Conservation (phyloP, 2,888 invertebrate genomes). For the Lathronympha strigana region DNA sequence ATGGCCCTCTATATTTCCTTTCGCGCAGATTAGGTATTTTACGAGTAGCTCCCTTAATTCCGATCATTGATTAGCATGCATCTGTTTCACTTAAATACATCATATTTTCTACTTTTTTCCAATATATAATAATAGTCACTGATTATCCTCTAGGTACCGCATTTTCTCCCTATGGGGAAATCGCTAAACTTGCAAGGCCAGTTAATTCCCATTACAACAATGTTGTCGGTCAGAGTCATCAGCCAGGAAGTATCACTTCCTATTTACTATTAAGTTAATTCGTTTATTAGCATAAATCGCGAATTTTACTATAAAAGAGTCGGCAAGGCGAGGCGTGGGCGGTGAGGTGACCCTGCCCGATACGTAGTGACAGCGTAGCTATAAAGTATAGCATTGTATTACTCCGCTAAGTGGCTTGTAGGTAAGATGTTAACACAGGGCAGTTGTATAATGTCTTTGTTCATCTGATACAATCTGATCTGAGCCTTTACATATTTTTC, state of each 20-base stretch:
- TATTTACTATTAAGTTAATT: conserved; percentile 50
- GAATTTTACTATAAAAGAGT: conserved; percentile 49
- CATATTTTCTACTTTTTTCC: too few species aligned
- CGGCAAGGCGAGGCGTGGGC: conserved; percentile 58
- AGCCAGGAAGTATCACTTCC: conserved; percentile 50
- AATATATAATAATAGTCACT: too few species aligned
- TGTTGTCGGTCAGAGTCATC: conserved; percentile 38
- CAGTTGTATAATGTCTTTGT: too few species aligned
- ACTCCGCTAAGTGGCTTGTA: background rate
- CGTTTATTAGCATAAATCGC: conserved; percentile 49
- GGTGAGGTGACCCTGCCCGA: conserved; percentile 43
- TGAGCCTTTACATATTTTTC: too few species aligned
- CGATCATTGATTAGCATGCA: too few species aligned
- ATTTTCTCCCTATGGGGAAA: background rate
- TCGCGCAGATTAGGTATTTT: too few species aligned
- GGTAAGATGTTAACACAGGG: background rate
- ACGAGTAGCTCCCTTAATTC: too few species aligned
- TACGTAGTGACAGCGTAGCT: conserved; percentile 20
- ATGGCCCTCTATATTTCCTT: too few species aligned
- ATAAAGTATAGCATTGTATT: conserved; percentile 14
- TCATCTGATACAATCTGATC: too few species aligned
- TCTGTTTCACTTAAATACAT: too few species aligned
- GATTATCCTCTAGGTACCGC: background rate
- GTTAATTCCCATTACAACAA: conserved; percentile 26
- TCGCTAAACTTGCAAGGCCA: conserved; percentile 14